Evolutionary conservation across 2,113 vertebrate genomes (phyloP), one percentile per base, ranked within the genome.

Genomic region (Balaenoptera acutorostrata): DNA sequence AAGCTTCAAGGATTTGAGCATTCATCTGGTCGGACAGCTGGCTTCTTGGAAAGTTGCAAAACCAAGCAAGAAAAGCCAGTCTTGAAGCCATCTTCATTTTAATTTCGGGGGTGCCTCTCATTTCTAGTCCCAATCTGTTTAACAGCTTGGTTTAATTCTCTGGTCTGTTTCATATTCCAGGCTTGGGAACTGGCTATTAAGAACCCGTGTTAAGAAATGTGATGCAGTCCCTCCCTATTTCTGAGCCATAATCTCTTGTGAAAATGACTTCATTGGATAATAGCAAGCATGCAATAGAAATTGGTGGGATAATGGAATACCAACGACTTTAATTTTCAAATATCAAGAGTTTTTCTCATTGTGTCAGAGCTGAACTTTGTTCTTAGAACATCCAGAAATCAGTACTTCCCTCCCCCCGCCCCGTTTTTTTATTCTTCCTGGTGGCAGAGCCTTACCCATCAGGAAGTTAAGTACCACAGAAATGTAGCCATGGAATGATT

Each of bases 381-480:
- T 87, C 97, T 97, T 88, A 68, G 59, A 69, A 83, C 9, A 85
- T 52, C 49, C 63, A 31, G 68, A 52, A 74, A 97, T 95, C 91
- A 44, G 41, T 74, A 82, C 81, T 94, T 95, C 84, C 25, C 89
- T n/a, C 66, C 57, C 36, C 46, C 46, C 49, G 5, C 31, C 3
- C 49, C 11, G 12, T 27, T 57, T 90, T 89, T 97, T 59, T 10
- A 44, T 64, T 96, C 81, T 97, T 98, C 46, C 69, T 75, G 74
- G 90, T 95, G 64, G 72, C 68, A 96, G 92, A 97, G 93, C 93
- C 88, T 97, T 94, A 92, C 0, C 13, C 85, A 57, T 97, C 97
- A 97, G 97, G 81, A 98, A 98, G 97, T 97, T 97, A 98, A 98
- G 93, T 88, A 55, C 72, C 41, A 9, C 81, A 95, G 97, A 98